A percentile compares a stretch with the other conserved stretches of the same genome.
Conservation (phyloP, 2,113 vertebrate genomes). For the Platanista minor region DNA sequence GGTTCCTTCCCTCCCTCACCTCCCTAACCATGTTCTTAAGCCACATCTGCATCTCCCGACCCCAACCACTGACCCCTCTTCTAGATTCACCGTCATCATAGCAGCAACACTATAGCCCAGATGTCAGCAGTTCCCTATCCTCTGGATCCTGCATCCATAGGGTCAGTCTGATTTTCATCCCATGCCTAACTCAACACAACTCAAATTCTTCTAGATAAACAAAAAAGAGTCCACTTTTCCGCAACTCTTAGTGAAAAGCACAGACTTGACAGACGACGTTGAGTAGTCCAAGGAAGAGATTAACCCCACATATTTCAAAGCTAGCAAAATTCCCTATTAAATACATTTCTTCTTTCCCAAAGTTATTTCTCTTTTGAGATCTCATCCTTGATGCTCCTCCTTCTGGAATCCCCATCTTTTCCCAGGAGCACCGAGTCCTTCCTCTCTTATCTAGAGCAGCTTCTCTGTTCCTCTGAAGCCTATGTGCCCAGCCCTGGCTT, state of each 20-base stretch:
- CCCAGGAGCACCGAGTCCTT: background rate
- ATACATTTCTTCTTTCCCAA: background rate
- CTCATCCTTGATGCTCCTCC: background rate
- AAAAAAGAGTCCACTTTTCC: background rate
- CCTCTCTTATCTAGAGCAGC: background rate
- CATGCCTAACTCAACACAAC: background rate
- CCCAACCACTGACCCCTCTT: background rate
- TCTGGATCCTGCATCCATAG: background rate
- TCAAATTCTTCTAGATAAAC: background rate
- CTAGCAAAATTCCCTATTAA: accelerated
- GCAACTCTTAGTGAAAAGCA: background rate
- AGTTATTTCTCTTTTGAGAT: background rate
- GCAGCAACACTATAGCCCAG: background rate
- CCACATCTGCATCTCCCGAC: background rate
- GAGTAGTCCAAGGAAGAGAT: background rate
- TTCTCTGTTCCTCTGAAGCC: background rate
- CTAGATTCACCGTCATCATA: background rate
- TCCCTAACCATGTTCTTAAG: background rate
- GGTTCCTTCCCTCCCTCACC: no score
- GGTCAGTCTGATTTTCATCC: background rate
- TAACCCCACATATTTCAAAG: background rate
- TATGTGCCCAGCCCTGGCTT: background rate
- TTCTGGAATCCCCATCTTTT: background rate
- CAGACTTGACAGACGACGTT: background rate
- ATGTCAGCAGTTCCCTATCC: background rate